Conservation (phyloP, 2,888 invertebrate genomes). For the Spisula subtruncata region DNA sequence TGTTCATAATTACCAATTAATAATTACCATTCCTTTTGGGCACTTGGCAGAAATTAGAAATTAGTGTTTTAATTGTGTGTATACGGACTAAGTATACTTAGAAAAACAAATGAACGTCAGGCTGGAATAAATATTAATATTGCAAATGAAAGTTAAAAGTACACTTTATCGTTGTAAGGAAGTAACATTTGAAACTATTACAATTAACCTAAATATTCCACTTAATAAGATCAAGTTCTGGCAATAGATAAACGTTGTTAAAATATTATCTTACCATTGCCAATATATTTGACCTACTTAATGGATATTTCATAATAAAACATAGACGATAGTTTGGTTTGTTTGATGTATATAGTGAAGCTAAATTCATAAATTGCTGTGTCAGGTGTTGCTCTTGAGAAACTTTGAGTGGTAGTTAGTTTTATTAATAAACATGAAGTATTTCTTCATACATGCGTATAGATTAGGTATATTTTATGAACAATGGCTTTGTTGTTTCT, state of each 20-base stretch:
- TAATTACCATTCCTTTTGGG: too few relatives aligned
- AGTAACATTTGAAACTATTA: too few relatives aligned
- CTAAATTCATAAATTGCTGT: background rate
- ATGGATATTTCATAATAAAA: constrained; percentile 14
- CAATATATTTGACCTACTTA: background rate
- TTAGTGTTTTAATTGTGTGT: too few relatives aligned
- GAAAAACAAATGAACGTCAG: too few relatives aligned
- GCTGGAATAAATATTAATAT: too few relatives aligned
- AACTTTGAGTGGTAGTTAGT: background rate
- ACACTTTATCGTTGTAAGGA: too few relatives aligned
- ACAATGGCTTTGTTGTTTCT: constrained; percentile 2
- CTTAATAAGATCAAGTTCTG: too few relatives aligned
- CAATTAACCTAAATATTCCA: too few relatives aligned
- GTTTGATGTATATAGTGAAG: constrained; percentile 3
- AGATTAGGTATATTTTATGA: background rate
- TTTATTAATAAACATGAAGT: background rate
- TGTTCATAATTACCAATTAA: too few relatives aligned
- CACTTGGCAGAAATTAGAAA: too few relatives aligned
- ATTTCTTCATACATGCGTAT: background rate
- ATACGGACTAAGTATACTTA: too few relatives aligned
- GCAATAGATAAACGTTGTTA: background rate
- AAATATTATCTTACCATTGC: background rate
- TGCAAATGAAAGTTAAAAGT: too few relatives aligned
- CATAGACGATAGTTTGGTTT: background rate
- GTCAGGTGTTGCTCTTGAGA: background rate